Evolutionary conservation across 2,888 invertebrate species (phyloP).

Genomic region (Ormyrus rosae): DNA sequence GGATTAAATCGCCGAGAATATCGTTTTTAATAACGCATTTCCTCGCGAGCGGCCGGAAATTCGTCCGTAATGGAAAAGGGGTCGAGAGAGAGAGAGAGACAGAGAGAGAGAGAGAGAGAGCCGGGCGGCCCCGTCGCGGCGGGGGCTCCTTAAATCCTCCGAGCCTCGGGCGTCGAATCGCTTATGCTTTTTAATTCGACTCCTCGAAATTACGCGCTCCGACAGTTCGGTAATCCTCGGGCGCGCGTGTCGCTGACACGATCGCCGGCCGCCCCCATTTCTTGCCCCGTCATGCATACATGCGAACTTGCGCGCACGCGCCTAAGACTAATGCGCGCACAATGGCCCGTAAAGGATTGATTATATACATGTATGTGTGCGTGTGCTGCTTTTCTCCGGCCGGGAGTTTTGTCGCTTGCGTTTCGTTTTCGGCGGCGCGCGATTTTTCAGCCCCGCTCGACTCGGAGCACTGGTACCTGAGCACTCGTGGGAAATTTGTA

Average conservation of each 20-base stretch:
- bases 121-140: too few species aligned
- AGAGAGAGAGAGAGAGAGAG: conserved; percentile 19
- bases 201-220: conserved; percentile 67
- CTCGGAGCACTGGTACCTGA: conserved; percentile 17
- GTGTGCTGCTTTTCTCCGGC: background rate
- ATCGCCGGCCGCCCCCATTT: conserved; percentile 13
- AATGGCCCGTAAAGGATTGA: background rate
- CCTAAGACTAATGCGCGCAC: background rate
- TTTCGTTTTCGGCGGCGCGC: conserved; percentile 11
- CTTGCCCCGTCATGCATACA: conserved; percentile 42
- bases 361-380: background rate
- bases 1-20: conserved; percentile 17
- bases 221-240: conserved; percentile 70
- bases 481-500: conserved; percentile 19
- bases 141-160: background rate
- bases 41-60: conserved; percentile 15
- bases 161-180: conserved; percentile 44
- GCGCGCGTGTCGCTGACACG: conserved; percentile 67
- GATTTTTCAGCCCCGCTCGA: conserved; percentile 39
- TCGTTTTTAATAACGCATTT: background rate
- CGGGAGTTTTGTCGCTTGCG: conserved; percentile 31
- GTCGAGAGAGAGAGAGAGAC: background rate
- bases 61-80: conserved; percentile 27
- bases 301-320: conserved; percentile 5
- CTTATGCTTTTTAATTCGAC: conserved; percentile 46